These are phyloP conservation scores for Morpho helenor DNA, from an alignment of 2,888 invertebrate genomes.

Conservation along the genomic window DNA sequence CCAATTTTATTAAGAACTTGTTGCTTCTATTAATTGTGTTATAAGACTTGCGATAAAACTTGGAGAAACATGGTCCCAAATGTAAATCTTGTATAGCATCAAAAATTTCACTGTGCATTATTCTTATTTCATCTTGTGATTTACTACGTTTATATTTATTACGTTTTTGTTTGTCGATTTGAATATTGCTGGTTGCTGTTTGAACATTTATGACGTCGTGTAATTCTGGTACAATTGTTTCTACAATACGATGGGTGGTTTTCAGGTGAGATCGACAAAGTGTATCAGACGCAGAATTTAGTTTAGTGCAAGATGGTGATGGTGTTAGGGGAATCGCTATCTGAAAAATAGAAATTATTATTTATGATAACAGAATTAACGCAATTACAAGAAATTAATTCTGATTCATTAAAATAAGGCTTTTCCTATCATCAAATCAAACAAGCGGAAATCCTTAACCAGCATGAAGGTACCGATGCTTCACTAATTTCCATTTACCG, in stretches of 20 bases:
- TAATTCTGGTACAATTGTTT: conserved; percentile 3
- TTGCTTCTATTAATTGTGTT: conserved; percentile 8
- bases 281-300: conserved; percentile 20
- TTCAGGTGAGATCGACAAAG: neutral
- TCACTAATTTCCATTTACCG: too few relatives aligned
- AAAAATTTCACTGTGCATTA: conserved; percentile 31
- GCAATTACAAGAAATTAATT: too few relatives aligned
- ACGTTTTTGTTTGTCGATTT: conserved; percentile 8
- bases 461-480: too few relatives aligned
- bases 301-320: conserved; percentile 26
- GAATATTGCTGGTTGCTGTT: conserved; percentile 13
- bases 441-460: too few relatives aligned
- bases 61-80: conserved; percentile 10
- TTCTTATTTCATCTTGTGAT: conserved; percentile 42
- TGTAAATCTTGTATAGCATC: conserved; percentile 33
- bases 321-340: conserved; percentile 46
- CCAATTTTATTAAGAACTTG: conserved; percentile 5
- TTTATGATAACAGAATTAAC: too few relatives aligned
- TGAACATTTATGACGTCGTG: conserved; percentile 9
- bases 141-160: conserved; percentile 33
- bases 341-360: conserved; percentile 37
- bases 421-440: too few relatives aligned
- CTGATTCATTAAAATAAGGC: too few relatives aligned
- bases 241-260: neutral
- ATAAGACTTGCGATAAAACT: conserved; percentile 32